Conservation (phyloP, 2,113 vertebrate genomes). For the Cyanoramphus novaezelandiae region DNA sequence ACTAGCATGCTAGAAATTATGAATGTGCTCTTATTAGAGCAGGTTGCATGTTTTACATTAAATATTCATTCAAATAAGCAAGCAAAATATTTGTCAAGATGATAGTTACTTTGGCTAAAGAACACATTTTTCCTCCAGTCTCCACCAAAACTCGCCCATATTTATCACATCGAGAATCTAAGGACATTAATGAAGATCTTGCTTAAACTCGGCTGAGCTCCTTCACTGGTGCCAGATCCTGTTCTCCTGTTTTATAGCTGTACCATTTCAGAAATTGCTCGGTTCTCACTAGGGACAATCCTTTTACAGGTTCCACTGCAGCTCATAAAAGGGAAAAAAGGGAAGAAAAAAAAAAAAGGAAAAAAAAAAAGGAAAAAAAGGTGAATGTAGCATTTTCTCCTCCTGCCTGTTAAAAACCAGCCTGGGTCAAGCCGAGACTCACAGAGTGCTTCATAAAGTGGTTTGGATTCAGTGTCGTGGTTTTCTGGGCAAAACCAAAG, state of each 20-base stretch:
- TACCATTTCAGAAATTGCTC: constrained; percentile 27
- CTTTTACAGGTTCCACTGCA: constrained; percentile 44
- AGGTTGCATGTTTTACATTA: constrained; percentile 69
- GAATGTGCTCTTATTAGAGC: constrained; percentile 69
- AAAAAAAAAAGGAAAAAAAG: rapidly evolving
- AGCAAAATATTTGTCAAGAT: constrained; percentile 44
- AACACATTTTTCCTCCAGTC: constrained; percentile 28
- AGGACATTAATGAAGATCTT: constrained; percentile 45
- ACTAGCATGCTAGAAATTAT: constrained; percentile 51
- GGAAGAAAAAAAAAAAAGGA: rapidly evolving
- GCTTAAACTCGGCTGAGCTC: constrained; percentile 18
- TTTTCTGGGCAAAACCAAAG: neutral
- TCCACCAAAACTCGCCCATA: neutral
- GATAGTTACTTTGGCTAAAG: constrained; percentile 57
- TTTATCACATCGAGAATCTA: constrained; percentile 5
- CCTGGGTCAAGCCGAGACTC: neutral
- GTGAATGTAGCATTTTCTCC: neutral
- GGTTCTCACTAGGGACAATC: constrained; percentile 10
- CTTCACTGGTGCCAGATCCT: constrained; percentile 41
- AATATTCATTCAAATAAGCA: constrained; percentile 58
- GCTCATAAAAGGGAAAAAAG: neutral
- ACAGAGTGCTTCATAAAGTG: neutral
- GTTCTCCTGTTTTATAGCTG: constrained; percentile 46
- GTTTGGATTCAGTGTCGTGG: neutral
- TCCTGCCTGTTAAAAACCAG: neutral